These are phyloP conservation scores for Poecilia velifera DNA, from an alignment of 2,797 vertebrate genomes.

Conservation along the genomic window DNA sequence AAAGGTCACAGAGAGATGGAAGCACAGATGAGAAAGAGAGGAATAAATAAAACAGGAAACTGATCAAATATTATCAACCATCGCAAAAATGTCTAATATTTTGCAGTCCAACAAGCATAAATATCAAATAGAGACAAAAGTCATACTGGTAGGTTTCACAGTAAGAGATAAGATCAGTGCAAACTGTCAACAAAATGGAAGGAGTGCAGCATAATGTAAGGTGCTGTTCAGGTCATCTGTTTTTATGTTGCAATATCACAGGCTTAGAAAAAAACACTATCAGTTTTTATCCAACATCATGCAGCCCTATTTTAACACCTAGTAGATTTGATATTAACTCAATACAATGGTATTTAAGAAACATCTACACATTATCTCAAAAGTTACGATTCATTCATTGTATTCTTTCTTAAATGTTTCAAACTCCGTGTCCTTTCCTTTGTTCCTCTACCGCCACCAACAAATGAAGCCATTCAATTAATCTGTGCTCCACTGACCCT, in stretches of 20 bases:
- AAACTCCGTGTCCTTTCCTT: neutral
- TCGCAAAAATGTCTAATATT: neutral
- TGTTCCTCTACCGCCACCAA: neutral
- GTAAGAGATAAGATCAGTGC: neutral
- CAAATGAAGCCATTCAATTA: constrained; percentile 10
- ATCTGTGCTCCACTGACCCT: constrained; percentile 29
- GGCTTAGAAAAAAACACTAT: too few species aligned
- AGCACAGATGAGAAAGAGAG: neutral
- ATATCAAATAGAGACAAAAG: neutral
- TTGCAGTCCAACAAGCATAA: neutral
- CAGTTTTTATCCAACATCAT: neutral
- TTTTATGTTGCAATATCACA: neutral
- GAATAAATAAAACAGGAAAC: neutral
- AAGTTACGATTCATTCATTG: neutral
- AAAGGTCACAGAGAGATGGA: neutral
- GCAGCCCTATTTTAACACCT: neutral
- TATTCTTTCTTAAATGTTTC: neutral
- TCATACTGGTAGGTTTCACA: neutral
- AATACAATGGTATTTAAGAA: neutral
- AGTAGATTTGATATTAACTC: neutral
- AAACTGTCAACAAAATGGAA: neutral
- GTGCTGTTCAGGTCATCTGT: neutral
- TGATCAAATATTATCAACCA: neutral
- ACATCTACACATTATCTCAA: neutral
- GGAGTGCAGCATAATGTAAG: neutral